These are phyloP conservation scores for Agrilus planipennis DNA, from an alignment of 1,140 invertebrate species.

Conservation along the genomic window DNA sequence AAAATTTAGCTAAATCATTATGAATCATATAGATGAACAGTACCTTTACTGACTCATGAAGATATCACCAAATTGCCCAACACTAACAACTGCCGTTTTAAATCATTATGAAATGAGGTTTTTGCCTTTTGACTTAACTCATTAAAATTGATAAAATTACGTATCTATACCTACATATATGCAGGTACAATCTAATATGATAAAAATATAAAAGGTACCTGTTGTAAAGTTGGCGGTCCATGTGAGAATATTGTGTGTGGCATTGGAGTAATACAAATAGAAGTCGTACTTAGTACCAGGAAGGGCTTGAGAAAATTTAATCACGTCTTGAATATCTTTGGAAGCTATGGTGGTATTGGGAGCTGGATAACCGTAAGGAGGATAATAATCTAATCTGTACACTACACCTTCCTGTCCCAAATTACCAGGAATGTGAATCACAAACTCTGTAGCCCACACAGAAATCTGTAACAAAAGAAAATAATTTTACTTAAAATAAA, in stretches of 20 bases:
- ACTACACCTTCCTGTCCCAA: slow-evolving; percentile 62
- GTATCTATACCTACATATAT: too few species aligned
- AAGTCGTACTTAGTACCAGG: slow-evolving; percentile 87
- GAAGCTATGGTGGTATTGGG: slow-evolving; percentile 79
- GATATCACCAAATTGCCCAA: too few species aligned
- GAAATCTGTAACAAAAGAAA: slow-evolving; percentile 37
- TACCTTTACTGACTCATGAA: too few species aligned
- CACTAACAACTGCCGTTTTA: too few species aligned
- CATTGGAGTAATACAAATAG: slow-evolving; percentile 79
- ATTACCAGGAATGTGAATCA: slow-evolving; percentile 75
- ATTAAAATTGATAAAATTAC: too few species aligned
- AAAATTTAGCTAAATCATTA: too few species aligned
- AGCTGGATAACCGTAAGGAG: slow-evolving; percentile 63
- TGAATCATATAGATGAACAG: too few species aligned
- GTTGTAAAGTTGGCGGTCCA: slow-evolving; percentile 85
- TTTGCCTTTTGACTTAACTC: too few species aligned
- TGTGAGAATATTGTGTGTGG: slow-evolving; percentile 68
- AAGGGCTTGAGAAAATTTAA: slow-evolving; percentile 70
- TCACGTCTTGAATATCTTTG: slow-evolving; percentile 65
- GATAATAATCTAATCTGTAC: slow-evolving; percentile 75
- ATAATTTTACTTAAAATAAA: too few species aligned
- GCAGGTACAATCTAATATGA: neutral
- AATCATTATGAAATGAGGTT: too few species aligned
- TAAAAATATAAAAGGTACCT: slow-evolving; percentile 38
- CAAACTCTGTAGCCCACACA: slow-evolving; percentile 55